Percentiles rank a stretch among this genome's conserved stretches.
Conservation (phyloP, 2,888 invertebrate genomes). For the Tetragnatha montana region DNA sequence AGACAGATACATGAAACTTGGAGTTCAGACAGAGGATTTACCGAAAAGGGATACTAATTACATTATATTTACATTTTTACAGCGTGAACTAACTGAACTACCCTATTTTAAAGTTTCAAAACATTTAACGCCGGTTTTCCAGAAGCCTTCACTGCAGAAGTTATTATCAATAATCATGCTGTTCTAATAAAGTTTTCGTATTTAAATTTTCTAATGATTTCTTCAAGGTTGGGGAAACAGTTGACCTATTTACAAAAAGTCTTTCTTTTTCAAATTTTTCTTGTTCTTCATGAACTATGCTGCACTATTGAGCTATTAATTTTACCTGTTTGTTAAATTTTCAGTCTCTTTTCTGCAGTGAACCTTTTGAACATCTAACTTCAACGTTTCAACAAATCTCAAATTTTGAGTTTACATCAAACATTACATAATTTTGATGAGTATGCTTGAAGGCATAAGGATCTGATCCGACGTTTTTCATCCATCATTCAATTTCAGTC, state of each 20-base stretch:
- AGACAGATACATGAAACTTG: background rate
- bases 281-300: too few relatives aligned
- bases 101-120: background rate
- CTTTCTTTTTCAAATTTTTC: too few relatives aligned
- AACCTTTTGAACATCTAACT: background rate
- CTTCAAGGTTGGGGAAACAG: too few relatives aligned
- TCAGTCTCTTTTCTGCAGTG: background rate
- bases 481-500: too few relatives aligned
- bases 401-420: background rate
- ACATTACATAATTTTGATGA: background rate
- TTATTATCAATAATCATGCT: background rate
- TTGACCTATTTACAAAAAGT: too few relatives aligned
- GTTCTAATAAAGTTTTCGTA: too few relatives aligned
- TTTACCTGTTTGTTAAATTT: too few relatives aligned
- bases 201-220: too few relatives aligned
- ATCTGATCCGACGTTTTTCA: background rate
- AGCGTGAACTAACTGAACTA: background rate
- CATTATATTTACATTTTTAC: background rate
- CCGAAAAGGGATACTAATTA: background rate
- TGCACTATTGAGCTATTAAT: too few relatives aligned
- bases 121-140: background rate
- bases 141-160: background rate
- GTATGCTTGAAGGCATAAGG: background rate
- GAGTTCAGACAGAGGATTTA: background rate
- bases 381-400: background rate